These are phyloP conservation scores for Galeopsomyia nigrocyanea DNA, from an alignment of 2,888 invertebrate genomes.

Conservation along the genomic window DNA sequence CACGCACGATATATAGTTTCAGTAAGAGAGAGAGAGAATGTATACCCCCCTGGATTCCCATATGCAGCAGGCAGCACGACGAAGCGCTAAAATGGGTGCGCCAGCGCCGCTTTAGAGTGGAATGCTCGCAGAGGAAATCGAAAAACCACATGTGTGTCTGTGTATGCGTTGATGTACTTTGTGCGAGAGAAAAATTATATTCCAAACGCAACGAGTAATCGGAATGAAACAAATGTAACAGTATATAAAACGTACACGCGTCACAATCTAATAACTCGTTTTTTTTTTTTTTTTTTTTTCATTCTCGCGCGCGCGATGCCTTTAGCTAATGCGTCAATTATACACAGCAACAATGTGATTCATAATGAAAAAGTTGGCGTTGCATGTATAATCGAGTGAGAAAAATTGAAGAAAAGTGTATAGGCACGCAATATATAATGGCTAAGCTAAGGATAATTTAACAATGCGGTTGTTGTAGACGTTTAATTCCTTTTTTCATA, in stretches of 20 bases:
- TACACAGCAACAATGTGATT: not conserved
- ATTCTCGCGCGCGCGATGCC: not conserved
- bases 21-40: no score
- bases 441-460: constrained; percentile 20
- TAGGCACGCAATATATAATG: not conserved
- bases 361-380: not conserved
- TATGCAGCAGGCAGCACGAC: not conserved
- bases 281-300: not conserved
- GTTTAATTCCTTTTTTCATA: not conserved
- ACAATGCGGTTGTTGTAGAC: constrained; percentile 2
- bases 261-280: no score
- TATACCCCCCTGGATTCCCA: not conserved
- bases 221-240: no score
- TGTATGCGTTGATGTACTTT: no score
- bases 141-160: constrained; percentile 12
- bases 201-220: not conserved
- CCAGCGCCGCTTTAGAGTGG: constrained; percentile 12
- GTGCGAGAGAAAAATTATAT: not conserved
- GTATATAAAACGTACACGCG: no score
- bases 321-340: not conserved
- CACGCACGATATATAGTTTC: no score
- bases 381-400: constrained; percentile 14
- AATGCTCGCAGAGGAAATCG: constrained; percentile 29
- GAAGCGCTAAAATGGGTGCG: constrained; percentile 35
- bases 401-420: constrained; percentile 1